Base-by-base conservation (phyloP, 2,888 invertebrate genomes). In the Alentia gelatinosa region DNA sequence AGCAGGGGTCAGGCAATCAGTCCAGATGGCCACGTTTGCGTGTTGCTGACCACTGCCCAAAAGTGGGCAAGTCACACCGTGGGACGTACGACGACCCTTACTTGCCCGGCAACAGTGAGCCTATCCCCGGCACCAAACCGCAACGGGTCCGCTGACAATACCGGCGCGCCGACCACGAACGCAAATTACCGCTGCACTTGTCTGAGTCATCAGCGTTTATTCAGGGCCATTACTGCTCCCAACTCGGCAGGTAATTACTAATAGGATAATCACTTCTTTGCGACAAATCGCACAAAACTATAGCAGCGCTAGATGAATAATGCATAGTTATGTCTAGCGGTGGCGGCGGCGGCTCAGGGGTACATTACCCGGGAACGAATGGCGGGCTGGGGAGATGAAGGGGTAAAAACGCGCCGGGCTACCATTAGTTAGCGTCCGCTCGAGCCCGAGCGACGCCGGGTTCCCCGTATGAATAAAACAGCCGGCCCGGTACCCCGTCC, bases 201-300 rank as follows among this genome's bases (percentile, higher is more conserved):
- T 79, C 79, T 79, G 79, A 79, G 79, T 79, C 79, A 79, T 79
- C 79, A 79, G 35, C 79, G 79, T 79, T 79, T 79, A 79, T 79
- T 79, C 79, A 79, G 39, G n/a, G 39, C 79, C 79, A 79, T 79
- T 79, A 79, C 37, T 19, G 37, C 39, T 1, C 23, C 35, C 37
- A 23, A 79, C 79, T 79, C 79, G 39, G n/a, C 79, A 79, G 79
- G 79, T 79, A 79, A 79, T 79, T 79, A 79, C 79, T 79, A 79
- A 79, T 79, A 79, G 79, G 79, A 79, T 79, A 79, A 79, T 79
- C 79, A 79, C 79, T 37, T 79, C 79, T 79, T 79, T 79, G 79
- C 79, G 37, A 37, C 37, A 37, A 79, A 79, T 79, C 79, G 79
- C 79, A 79, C 79, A 79, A 79, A 79, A 79, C 79, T 79, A 79